phyloP scores from a whole-genome alignment of 2,113 vertebrate species.

The Cinclus cinclus region DNA sequence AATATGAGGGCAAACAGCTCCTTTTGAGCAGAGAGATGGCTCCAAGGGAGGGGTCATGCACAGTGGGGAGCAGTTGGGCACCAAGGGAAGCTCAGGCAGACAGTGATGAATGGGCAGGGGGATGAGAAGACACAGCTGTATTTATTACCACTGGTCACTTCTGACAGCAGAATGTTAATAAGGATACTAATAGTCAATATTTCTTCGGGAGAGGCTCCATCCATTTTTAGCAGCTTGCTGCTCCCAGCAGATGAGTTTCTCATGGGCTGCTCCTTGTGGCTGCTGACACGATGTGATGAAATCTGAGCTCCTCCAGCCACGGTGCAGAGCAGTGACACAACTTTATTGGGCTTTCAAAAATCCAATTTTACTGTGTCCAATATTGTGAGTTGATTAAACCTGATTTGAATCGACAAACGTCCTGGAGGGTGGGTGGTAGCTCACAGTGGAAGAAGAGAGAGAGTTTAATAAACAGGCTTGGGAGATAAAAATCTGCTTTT shows the following conservation, averaged over 20 bases:
- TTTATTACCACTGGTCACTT: slow-evolving; percentile 50
- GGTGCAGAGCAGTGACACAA: neutral
- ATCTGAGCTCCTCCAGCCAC: neutral
- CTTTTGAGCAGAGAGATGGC: neutral
- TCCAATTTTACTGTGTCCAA: slow-evolving; percentile 56
- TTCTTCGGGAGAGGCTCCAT: slow-evolving; percentile 13
- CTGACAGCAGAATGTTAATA: slow-evolving; percentile 51
- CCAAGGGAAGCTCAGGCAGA: neutral
- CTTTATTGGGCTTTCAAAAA: slow-evolving; percentile 57
- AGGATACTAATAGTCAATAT: slow-evolving; percentile 44
- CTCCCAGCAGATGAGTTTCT: slow-evolving; percentile 2
- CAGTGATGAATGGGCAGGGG: slow-evolving; percentile 20
- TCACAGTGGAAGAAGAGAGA: neutral
- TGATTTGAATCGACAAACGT: slow-evolving; percentile 59
- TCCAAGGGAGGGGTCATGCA: neutral
- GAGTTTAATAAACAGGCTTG: slow-evolving; percentile 61
- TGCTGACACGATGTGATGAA: neutral
- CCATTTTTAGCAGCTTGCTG: slow-evolving; percentile 37
- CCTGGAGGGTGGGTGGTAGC: neutral
- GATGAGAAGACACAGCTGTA: neutral
- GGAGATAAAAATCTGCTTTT: slow-evolving; percentile 63
- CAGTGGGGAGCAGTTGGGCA: neutral
- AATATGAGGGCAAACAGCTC: neutral
- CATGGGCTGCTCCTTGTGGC: neutral
- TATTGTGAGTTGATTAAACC: slow-evolving; percentile 58